phyloP scores from a whole-genome alignment of 2,888 invertebrate species.

The Steinernema hermaphroditum region DNA sequence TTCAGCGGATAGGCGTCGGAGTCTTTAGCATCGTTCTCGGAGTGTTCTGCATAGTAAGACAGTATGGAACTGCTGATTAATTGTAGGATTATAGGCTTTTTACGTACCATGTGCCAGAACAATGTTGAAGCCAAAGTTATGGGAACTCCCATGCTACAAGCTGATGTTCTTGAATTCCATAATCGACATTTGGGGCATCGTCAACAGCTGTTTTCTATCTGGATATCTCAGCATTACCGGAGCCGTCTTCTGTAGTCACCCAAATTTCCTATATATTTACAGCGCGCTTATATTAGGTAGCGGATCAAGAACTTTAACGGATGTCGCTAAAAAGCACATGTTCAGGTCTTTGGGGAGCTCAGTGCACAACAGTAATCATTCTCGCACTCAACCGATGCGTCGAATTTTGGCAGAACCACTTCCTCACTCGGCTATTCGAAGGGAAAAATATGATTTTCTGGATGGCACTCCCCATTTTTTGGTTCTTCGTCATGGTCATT shows the following conservation, averaged over 20 bases:
- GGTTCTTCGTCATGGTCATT: background rate
- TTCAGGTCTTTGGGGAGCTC: background rate
- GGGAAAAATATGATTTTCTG: background rate
- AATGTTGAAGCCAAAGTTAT: conserved; percentile 35
- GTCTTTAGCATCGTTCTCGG: background rate
- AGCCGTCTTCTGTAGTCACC: background rate
- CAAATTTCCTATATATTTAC: background rate
- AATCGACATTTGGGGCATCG: conserved; percentile 35
- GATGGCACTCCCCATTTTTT: background rate
- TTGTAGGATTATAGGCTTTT: conserved; percentile 16
- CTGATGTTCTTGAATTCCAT: conserved; percentile 44
- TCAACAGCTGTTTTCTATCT: background rate
- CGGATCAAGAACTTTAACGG: background rate
- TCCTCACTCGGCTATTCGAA: background rate
- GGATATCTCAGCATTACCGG: background rate
- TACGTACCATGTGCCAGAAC: conserved; percentile 38
- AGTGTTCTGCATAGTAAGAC: background rate
- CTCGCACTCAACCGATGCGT: background rate
- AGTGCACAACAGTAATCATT: background rate
- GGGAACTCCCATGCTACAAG: conserved; percentile 38
- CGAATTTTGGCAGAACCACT: background rate
- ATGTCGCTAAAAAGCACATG: background rate
- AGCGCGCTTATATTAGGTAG: background rate
- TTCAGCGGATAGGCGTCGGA: background rate
- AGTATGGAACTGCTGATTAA: background rate